Evolutionary conservation across 2,113 vertebrate species (phyloP), one percentile per base, ranked within the genome.

Genomic region (Globicephala melas): DNA sequence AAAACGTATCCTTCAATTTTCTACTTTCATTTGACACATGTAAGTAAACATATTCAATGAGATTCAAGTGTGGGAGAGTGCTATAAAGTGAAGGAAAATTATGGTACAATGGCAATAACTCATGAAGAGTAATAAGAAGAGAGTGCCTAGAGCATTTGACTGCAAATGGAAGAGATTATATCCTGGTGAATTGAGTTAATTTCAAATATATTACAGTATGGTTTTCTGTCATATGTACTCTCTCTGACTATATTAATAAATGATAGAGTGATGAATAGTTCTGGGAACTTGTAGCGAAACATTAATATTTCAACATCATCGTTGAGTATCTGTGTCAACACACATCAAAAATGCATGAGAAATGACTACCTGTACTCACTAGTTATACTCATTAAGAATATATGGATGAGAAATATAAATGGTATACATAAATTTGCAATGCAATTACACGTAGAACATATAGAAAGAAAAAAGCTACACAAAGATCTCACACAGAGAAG

Each of bases 241-340:
- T 97, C 20, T 83, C 44, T 58, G 73, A 96, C 21, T 87, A 21
- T 83, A 96, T 84, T 91, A 97, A 96, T 89, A 97, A 95, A 97
- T 96, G 94, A 97, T 97, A 95, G 38, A 85, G 63, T 93, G 93
- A 96, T 95, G 82, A 96, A 95, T 80, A 47, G 41, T 88, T 97
- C 94, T 38, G 58, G 86, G 91, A 96, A 97, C 68, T 65, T 95
- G 38, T 70, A 91, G 81, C 23, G 36, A 94, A 95, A 91, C 47
- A 98, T 96, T 95, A 98, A 98, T 97, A 97, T 95, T 97, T 97
- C 80, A 98, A 89, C 50, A 89, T 92, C 73, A 97, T 95, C 88
- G 58, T 33, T 60, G 81, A 97, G 84, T 95, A 95, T 95, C 95
- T 97, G 41, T 96, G 94, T 95, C 93, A 98, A 91, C 91, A 95